Evolutionary conservation across 1,140 invertebrate species (phyloP).

Genomic region (Ostrea edulis): DNA sequence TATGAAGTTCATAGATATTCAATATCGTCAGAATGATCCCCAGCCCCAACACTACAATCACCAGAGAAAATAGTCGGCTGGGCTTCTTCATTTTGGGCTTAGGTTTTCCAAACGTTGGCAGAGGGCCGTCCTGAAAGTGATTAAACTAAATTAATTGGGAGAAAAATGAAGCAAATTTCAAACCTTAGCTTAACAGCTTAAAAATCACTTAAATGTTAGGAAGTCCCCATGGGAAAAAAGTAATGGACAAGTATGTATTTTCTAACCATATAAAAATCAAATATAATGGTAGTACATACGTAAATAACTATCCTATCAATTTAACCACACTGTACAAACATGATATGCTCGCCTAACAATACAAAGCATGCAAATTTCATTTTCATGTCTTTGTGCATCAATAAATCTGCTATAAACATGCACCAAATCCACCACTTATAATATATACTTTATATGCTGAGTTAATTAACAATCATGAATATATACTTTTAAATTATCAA

Average conservation of each 20-base stretch:
- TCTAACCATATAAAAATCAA: background rate
- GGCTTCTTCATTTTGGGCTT: constrained; percentile 33
- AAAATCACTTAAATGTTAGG: background rate
- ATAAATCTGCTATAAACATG: background rate
- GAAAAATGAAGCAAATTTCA: background rate
- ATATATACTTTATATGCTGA: background rate
- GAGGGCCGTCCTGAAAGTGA: background rate
- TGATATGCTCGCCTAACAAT: background rate
- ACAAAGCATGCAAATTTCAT: background rate
- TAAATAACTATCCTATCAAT: background rate
- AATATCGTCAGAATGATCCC: constrained; percentile 69
- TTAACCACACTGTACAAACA: too few relatives aligned
- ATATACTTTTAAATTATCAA: background rate
- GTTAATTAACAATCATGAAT: background rate
- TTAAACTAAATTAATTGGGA: background rate
- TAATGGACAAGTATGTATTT: background rate
- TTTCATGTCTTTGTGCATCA: background rate
- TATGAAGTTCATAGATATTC: constrained; percentile 75
- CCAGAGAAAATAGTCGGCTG: constrained; percentile 44
- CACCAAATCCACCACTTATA: background rate
- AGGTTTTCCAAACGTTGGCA: background rate
- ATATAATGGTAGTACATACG: background rate
- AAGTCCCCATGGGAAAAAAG: background rate
- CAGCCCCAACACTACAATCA: constrained; percentile 64
- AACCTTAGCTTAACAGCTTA: background rate